Conservation (phyloP, 2,113 vertebrate genomes). For the Lathamus discolor region DNA sequence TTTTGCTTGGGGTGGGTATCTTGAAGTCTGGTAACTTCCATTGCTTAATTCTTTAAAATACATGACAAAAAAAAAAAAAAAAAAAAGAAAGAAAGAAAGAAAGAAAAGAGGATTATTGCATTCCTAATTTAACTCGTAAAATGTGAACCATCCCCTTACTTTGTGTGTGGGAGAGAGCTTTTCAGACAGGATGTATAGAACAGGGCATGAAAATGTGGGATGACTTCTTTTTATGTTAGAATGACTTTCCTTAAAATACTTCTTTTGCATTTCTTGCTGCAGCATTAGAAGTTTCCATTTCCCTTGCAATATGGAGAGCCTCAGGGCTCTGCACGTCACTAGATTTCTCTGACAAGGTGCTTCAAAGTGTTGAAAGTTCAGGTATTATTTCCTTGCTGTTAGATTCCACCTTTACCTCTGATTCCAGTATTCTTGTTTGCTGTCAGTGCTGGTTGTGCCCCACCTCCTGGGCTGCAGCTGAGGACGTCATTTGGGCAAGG, state of each 20-base stretch:
- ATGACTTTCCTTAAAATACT: neutral
- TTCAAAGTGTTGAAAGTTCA: neutral
- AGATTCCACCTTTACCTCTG: neutral
- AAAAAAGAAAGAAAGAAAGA: neutral
- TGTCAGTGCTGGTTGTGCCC: rapidly evolving
- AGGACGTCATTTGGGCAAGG: neutral
- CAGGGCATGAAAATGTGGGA: neutral
- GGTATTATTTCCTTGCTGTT: neutral
- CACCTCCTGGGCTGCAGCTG: neutral
- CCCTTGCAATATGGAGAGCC: neutral
- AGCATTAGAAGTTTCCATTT: neutral
- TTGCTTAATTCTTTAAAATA: neutral
- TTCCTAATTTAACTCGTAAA: neutral
- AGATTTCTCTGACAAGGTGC: neutral
- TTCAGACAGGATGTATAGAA: neutral
- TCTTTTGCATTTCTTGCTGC: neutral
- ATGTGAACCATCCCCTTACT: neutral
- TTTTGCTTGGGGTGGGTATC: neutral
- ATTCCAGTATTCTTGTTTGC: neutral
- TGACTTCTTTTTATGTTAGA: neutral
- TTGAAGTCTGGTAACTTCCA: neutral
- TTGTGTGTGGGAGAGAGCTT: neutral
- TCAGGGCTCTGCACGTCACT: neutral
- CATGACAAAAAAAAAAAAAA: neutral
- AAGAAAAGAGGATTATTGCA: neutral